phyloP scores from a whole-genome alignment of 2,113 vertebrate genomes.

The Anthoscopus minutus region DNA sequence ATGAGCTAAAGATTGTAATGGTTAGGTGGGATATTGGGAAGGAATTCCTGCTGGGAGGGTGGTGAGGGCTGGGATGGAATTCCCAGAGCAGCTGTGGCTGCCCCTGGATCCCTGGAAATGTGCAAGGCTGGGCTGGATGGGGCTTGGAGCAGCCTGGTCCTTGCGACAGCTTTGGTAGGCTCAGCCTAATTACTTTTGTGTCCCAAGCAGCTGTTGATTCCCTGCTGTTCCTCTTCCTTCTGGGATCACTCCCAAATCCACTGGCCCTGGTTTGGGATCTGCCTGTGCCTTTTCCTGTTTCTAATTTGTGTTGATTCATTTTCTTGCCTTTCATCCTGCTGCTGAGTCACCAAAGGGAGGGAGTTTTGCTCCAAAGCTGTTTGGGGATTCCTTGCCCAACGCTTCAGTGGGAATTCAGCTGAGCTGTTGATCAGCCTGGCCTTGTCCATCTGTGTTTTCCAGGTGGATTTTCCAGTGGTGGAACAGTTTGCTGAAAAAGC shows the following conservation, averaged over 20 bases:
- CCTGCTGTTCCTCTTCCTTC: background rate
- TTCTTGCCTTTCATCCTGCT: background rate
- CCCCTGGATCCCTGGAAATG: background rate
- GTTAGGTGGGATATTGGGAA: background rate
- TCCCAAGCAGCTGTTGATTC: background rate
- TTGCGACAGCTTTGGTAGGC: background rate
- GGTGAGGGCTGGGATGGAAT: background rate
- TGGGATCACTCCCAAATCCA: background rate
- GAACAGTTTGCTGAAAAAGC: background rate
- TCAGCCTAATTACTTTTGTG: background rate
- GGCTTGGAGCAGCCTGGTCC: background rate
- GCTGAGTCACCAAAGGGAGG: background rate
- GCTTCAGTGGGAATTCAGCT: background rate
- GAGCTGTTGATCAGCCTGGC: background rate
- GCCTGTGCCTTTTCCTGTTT: background rate
- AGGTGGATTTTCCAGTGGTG: background rate
- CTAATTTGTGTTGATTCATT: background rate
- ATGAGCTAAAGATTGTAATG: background rate
- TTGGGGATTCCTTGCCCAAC: background rate
- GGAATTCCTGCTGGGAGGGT: background rate
- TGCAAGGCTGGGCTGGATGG: background rate
- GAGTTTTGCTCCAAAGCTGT: background rate
- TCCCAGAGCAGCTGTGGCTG: background rate
- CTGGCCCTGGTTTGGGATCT: background rate
- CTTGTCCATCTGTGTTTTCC: background rate